Evolutionary conservation across 2,888 invertebrate species (phyloP), one percentile per base, ranked within the genome.

Genomic region (Lymantria dispar): DNA sequence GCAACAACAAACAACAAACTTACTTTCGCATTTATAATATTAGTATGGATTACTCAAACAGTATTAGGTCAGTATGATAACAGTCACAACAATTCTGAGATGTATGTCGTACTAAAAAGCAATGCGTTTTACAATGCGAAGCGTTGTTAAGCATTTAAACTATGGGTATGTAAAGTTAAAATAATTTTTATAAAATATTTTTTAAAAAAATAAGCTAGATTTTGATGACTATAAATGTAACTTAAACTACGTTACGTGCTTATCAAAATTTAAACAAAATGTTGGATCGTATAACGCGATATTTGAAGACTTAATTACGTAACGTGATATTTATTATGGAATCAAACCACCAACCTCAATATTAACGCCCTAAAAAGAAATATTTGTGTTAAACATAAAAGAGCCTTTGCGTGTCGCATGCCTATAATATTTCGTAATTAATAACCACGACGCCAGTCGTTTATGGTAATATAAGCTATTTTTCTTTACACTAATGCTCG

Each of bases 361-460:
- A 63, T 66, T 68, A 64, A 62, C 68, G 65, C 64, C 55, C 60
- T 58, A 65, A 70, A 72, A 74, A 75, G 70, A 62, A 71, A 74
- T 75, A 78, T 73, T 74, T 75, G 75, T 72, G 74, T 71, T 61
- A 61, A 76, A 74, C 71, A 77, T 71, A 77, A 76, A 78, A 76
- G 72, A 70, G 67, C 60, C 64, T 66, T 84, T 61, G 87, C 88
- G 85, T 88, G 88, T 64, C 62, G 54, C 57, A 56, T 59, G 64
- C 70, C 81, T 80, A 87, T 88, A 86, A 89, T 81, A 83, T 74
- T 70, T 66, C 73, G 74, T 85, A 87, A 87, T 88, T 87, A 89
- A 89, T 87, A 85, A 86, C 84, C 74, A 80, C 80, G 66, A 75
- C 82, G 75, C 80, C 72, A 83, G 74, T 84, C 85, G 83, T 80